phyloP scores from a whole-genome alignment of 2,113 vertebrate genomes.

The Chaetorhynchus papuensis region DNA sequence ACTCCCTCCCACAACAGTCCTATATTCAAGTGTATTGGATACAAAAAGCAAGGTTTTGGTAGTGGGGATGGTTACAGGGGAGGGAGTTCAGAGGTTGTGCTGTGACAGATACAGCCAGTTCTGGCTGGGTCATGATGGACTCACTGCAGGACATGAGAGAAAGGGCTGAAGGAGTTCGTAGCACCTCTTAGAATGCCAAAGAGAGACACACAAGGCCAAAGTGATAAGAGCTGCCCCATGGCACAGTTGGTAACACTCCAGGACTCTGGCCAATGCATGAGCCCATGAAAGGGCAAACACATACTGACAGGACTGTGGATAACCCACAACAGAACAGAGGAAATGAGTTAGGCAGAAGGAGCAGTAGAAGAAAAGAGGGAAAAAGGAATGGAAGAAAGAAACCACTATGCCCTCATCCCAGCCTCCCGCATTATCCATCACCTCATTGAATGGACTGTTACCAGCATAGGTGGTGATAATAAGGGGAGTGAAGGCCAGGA shows the following conservation, averaged over 20 bases:
- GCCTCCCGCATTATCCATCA: no score
- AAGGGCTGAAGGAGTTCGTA: neutral
- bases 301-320: neutral
- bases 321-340: neutral
- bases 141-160: neutral
- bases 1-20: neutral
- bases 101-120: neutral
- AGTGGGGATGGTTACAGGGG: neutral
- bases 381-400: neutral
- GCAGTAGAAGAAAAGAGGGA: neutral
- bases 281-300: neutral
- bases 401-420: neutral
- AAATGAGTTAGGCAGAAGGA: neutral
- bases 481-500: neutral
- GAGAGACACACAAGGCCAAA: neutral
- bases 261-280: neutral
- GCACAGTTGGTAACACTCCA: neutral
- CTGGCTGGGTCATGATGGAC: neutral
- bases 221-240: neutral
- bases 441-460: neutral
- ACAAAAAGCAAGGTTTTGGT: neutral
- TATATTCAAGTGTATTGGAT: fast-evolving
- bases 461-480: neutral
- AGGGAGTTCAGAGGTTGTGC: neutral
- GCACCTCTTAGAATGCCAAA: neutral